phyloP scores from a whole-genome alignment of 2,797 vertebrate species.

The Neoniphon sammara region DNA sequence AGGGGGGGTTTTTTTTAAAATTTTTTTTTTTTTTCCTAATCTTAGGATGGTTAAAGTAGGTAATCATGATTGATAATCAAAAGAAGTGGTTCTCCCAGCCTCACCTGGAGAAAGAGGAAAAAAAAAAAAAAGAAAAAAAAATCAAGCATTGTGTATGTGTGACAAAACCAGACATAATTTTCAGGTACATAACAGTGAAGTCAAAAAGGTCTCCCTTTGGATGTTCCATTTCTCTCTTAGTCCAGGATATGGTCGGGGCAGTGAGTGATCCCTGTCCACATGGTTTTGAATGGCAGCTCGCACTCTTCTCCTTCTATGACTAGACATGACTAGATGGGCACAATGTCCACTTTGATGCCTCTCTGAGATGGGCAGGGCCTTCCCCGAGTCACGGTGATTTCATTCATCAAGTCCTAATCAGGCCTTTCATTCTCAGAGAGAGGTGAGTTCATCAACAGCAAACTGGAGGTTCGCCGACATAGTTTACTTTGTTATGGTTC shows the following conservation, averaged over 20 bases:
- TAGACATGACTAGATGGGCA: constrained; percentile 74
- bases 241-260: constrained; percentile 58
- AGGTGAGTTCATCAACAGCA: constrained; percentile 82
- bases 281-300: constrained; percentile 74
- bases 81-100: constrained; percentile 66
- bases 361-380: constrained; percentile 45
- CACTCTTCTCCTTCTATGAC: constrained; percentile 76
- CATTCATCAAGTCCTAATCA: constrained; percentile 68
- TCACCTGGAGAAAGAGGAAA: constrained; percentile 56
- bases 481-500: constrained; percentile 72
- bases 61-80: constrained; percentile 80
- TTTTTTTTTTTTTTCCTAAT: constrained; percentile 74
- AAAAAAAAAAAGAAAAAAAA: constrained; percentile 68
- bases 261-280: constrained; percentile 68
- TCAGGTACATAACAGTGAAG: constrained; percentile 48
- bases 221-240: constrained; percentile 53
- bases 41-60: constrained; percentile 81
- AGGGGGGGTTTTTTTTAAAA: too few relatives aligned
- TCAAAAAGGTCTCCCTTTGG: constrained; percentile 46
- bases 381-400: constrained; percentile 56
- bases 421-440: constrained; percentile 78
- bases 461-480: constrained; percentile 84
- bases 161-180: constrained; percentile 39
- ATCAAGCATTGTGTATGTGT: constrained; percentile 45
- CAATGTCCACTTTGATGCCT: constrained; percentile 58